Evolutionary conservation across 2,797 vertebrate species (phyloP), one percentile per base, ranked within the genome.

Genomic region (Hoplostethus mediterraneus): DNA sequence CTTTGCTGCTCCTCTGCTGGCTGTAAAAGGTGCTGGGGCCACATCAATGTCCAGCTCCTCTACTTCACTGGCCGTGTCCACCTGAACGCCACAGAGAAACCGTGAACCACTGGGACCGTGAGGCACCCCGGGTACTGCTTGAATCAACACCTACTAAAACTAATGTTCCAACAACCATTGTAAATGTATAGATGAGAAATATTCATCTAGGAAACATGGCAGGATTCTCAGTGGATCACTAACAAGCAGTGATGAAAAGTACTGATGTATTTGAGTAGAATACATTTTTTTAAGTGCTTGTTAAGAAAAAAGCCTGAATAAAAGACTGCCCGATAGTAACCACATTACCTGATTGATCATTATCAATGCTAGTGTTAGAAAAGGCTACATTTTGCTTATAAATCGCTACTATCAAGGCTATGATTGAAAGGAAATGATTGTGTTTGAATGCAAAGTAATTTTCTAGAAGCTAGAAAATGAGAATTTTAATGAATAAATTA

Each of bases 61-160:
- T 81, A 99, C 96, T 86, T 99, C 98, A 90, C 98, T 99, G 75
- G 98, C 98, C 28, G 98, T 99, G 90, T 99, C 98, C 91, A 98
- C 97, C 98, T 99, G 66, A 63, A 71, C 52, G 71, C 4, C 49
- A 69, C 3, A 7, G 66, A 51, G n/a, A 73, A 12, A 64, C 0
- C 1, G 21, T 83, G 5, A 81, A 55, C 12, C 2, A 1, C n/a
- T 54, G 5, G 5, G 45, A 60, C 31, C 9, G 8, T 55, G 3
- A 38, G 33, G 31, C 3, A 49, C 14, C 36, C 13, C 11, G 1
- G 65, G 28, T 64, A 44, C 14, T 38, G 52, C 3, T 1, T 53
- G 2, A 9, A 36, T 38, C 16, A 6, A 52, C 53, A 17, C 31
- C 13, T 25, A 10, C 30, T 17, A 44, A 66, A 52, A 25, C 2